A percentile compares a stretch with the other conserved stretches of the same genome.
phyloP scores from a whole-genome alignment of 2,113 vertebrate genomes.

The Coracopsis vasa region DNA sequence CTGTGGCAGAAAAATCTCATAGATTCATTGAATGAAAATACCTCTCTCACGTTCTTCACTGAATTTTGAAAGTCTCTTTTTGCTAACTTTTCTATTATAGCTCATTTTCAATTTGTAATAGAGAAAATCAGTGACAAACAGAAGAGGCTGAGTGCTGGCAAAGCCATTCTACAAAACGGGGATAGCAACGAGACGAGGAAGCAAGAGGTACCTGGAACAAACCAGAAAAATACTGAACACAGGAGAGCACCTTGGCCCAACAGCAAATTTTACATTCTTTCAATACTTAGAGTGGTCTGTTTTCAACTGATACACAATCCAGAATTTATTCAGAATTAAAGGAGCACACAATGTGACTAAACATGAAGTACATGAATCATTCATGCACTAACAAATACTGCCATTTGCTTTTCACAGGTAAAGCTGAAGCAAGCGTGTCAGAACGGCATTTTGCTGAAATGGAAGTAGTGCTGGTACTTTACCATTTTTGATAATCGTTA shows the following conservation, averaged over 20 bases:
- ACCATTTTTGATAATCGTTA: background rate
- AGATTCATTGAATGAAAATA: accelerated
- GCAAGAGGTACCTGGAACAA: background rate
- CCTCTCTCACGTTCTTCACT: background rate
- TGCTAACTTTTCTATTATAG: background rate
- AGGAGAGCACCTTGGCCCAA: background rate
- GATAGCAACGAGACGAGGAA: background rate
- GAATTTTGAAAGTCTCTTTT: background rate
- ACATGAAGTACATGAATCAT: background rate
- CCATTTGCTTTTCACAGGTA: background rate
- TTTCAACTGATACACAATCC: background rate
- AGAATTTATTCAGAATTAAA: background rate
- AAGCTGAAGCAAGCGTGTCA: background rate
- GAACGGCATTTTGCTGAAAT: background rate
- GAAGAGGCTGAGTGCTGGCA: background rate
- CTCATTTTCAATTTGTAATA: background rate
- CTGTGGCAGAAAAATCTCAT: background rate
- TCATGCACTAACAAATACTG: background rate
- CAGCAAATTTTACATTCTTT: background rate
- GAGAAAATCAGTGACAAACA: background rate
- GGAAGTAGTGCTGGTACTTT: background rate
- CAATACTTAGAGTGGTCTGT: background rate
- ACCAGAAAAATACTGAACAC: background rate
- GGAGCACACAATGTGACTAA: background rate
- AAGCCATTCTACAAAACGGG: background rate